These are phyloP conservation scores for Lasioglossum villosulum DNA, from an alignment of 2,888 invertebrate species.

Conservation along the genomic window DNA sequence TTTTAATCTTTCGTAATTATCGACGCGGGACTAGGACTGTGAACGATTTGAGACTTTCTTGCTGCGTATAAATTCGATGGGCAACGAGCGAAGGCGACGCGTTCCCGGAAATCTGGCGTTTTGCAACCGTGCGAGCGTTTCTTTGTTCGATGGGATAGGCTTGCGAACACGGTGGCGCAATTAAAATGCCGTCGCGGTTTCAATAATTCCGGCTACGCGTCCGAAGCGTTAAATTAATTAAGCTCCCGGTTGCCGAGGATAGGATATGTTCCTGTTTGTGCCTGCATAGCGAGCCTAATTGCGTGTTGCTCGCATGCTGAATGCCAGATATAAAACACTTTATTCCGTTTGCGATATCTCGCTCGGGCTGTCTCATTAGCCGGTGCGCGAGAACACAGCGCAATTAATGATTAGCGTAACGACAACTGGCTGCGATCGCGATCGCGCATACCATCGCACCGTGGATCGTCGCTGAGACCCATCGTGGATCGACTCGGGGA, in stretches of 20 bases:
- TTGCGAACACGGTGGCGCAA: not conserved
- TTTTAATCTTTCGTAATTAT: not conserved
- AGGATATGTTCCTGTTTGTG: not conserved
- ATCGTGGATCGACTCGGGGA: not conserved
- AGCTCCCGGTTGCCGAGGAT: not conserved
- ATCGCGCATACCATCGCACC: not conserved
- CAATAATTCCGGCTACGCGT: constrained; percentile 10
- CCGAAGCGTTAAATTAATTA: constrained; percentile 12
- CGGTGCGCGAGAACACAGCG: constrained; percentile 20
- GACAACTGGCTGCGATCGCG: not conserved
- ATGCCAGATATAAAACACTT: constrained; percentile 11
- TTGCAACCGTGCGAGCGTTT: not conserved
- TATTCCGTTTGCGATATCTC: not conserved
- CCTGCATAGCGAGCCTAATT: constrained; percentile 10
- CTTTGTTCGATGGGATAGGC: not conserved
- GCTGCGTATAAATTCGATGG: not conserved
- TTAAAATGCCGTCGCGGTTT: constrained; percentile 1
- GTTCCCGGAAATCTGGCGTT: not conserved
- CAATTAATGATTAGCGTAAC: constrained; percentile 16
- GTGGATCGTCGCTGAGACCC: not conserved
- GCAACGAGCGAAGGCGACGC: not conserved
- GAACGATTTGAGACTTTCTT: constrained; percentile 2
- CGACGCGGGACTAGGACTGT: constrained; percentile 18
- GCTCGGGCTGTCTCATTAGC: not conserved
- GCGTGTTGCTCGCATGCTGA: not conserved